Conservation (phyloP, 1,140 invertebrate genomes). For the Drosophila elegans region DNA sequence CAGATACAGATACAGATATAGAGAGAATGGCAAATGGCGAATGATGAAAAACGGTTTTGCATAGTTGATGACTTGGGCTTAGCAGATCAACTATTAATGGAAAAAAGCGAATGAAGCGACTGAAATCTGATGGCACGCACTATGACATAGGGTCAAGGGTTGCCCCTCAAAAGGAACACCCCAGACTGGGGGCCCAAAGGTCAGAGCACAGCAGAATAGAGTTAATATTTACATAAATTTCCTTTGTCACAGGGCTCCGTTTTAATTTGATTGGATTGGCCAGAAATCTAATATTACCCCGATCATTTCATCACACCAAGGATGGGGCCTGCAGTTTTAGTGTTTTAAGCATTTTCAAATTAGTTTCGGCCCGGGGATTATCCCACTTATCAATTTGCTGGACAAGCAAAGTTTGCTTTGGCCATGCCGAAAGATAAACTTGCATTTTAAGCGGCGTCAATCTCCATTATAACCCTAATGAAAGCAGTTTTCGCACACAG, state of each 20-base stretch:
- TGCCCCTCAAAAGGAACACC: conserved; percentile 13
- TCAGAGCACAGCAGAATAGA: conserved; percentile 34
- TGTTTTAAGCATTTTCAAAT: conserved; percentile 46
- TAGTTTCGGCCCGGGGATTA: conserved; percentile 35
- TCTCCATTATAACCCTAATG: conserved; percentile 57
- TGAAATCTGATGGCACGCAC: conserved; percentile 60
- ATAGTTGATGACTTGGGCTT: conserved; percentile 72
- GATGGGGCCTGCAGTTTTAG: neutral
- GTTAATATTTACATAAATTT: conserved; percentile 46
- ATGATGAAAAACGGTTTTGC: conserved; percentile 75
- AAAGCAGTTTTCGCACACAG: conserved; percentile 33
- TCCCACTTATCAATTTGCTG: conserved; percentile 53
- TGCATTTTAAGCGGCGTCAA: conserved; percentile 56
- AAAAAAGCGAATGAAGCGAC: conserved; percentile 50
- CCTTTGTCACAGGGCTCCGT: conserved; percentile 18
- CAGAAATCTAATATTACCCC: conserved; percentile 32
- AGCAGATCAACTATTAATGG: conserved; percentile 81
- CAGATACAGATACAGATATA: neutral
- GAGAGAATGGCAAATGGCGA: conserved; percentile 48
- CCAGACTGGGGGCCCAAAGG: conserved; percentile 27
- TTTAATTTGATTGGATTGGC: conserved; percentile 50
- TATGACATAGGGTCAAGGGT: conserved; percentile 10
- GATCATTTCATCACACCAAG: conserved; percentile 43
- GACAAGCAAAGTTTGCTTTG: conserved; percentile 44
- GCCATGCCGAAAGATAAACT: conserved; percentile 43